Percentiles rank a stretch among this genome's conserved stretches.
Evolutionary conservation across 2,113 vertebrate genomes (phyloP).

Genomic region (Phylloscopus whistleri): DNA sequence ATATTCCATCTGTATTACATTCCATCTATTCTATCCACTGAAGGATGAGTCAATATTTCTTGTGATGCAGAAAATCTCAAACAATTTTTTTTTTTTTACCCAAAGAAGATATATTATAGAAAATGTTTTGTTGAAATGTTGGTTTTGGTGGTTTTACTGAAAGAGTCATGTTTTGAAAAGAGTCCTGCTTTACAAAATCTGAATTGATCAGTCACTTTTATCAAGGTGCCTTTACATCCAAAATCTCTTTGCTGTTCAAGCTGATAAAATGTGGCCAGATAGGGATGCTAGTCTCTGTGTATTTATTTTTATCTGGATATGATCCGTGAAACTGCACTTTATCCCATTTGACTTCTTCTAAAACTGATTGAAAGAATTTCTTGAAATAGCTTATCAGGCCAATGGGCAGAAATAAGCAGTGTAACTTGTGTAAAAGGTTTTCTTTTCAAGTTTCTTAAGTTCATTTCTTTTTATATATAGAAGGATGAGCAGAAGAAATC

Average conservation of each 20-base stretch:
- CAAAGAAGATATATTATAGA: background rate
- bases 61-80: background rate
- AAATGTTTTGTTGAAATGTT: background rate
- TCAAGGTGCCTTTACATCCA: background rate
- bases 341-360: background rate
- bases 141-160: background rate
- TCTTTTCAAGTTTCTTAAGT: background rate
- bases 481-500: background rate
- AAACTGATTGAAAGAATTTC: background rate
- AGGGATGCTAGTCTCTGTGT: background rate
- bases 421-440: background rate
- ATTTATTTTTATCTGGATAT: constrained; percentile 9
- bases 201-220: background rate
- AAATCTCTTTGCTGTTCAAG: background rate
- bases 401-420: background rate
- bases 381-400: constrained; percentile 8
- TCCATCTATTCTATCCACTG: background rate
- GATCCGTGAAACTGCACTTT: background rate
- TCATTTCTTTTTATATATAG: background rate
- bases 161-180: background rate
- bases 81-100: background rate
- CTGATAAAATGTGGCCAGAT: constrained; percentile 2
- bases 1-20: background rate
- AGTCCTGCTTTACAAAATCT: background rate
- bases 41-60: background rate